Evolutionary conservation across 2,797 vertebrate genomes (phyloP).

Genomic region (Semotilus atromaculatus): DNA sequence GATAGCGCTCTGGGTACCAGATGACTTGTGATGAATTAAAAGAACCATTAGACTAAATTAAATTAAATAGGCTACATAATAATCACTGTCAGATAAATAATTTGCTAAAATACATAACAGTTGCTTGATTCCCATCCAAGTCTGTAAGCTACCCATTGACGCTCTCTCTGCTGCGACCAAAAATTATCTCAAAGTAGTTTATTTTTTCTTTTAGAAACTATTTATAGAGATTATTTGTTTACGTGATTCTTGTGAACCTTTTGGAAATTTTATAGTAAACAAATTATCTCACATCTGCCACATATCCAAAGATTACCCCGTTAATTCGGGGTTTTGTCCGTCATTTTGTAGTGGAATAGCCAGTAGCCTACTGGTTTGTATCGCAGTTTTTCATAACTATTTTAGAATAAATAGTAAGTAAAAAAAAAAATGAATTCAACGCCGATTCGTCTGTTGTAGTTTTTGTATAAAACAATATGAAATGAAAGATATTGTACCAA

Average conservation of each 20-base stretch:
- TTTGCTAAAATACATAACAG: background rate
- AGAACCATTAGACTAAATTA: background rate
- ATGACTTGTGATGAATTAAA: slow-evolving; percentile 26
- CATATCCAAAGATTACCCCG: slow-evolving; percentile 89
- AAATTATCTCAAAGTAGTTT: slow-evolving; percentile 78
- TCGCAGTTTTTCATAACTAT: slow-evolving; percentile 80
- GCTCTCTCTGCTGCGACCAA: slow-evolving; percentile 85
- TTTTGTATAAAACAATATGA: slow-evolving; percentile 36
- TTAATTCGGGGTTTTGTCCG: slow-evolving; percentile 83
- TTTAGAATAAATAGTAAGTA: slow-evolving; percentile 80
- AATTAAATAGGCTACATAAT: background rate
- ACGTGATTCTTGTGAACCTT: slow-evolving; percentile 79
- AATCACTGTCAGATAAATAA: slow-evolving; percentile 20
- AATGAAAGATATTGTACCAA: slow-evolving; percentile 36
- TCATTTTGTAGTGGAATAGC: slow-evolving; percentile 86
- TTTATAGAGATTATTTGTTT: slow-evolving; percentile 71
- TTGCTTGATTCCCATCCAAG: slow-evolving; percentile 20
- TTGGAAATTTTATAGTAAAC: slow-evolving; percentile 77
- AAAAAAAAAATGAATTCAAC: slow-evolving; percentile 72
- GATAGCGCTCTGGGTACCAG: slow-evolving; percentile 57
- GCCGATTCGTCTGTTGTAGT: slow-evolving; percentile 62
- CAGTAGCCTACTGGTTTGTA: slow-evolving; percentile 85
- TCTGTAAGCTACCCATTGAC: slow-evolving; percentile 69
- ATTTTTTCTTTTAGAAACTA: slow-evolving; percentile 55
- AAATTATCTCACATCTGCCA: slow-evolving; percentile 75